These are phyloP conservation scores for Hypotaenidia philippensis DNA, from an alignment of 2,797 vertebrate genomes.

Conservation along the genomic window DNA sequence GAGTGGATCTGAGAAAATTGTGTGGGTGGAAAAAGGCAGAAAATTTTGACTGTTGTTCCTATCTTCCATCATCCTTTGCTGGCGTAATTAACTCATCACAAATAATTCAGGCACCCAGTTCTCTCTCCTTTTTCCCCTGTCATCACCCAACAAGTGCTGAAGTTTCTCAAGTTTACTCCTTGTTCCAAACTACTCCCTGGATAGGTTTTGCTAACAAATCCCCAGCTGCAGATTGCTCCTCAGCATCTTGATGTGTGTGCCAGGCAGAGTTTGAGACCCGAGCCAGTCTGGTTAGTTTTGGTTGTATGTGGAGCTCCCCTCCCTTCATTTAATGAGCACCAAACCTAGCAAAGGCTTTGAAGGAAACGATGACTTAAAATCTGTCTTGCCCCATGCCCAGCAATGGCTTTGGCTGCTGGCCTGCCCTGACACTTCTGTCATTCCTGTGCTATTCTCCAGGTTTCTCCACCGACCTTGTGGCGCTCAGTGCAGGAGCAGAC, in stretches of 20 bases:
- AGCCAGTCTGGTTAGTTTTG: not conserved
- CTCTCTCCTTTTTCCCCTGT: not conserved
- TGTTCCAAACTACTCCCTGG: not conserved
- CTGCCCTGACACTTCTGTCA: not conserved
- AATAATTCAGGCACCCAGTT: not conserved
- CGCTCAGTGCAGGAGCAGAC: not conserved
- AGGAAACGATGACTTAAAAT: not conserved
- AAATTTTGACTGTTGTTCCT: slow-evolving; percentile 30
- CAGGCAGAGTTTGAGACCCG: not conserved
- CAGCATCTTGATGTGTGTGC: not conserved
- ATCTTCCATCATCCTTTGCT: slow-evolving; percentile 2
- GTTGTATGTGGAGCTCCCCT: not conserved
- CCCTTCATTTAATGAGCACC: not conserved
- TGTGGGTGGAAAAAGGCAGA: not conserved
- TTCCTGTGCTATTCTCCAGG: not conserved
- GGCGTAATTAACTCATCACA: slow-evolving; percentile 17
- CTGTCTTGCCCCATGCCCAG: not conserved
- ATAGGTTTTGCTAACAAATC: not conserved
- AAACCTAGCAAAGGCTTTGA: not conserved
- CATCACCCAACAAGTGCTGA: slow-evolving; percentile 1
- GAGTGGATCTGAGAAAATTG: slow-evolving; percentile 29
- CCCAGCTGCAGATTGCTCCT: not conserved
- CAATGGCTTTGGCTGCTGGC: not conserved
- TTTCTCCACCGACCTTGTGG: accelerated
- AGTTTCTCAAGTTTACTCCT: not conserved